These are phyloP conservation scores for Tenthredo distinguenda DNA, from an alignment of 2,888 invertebrate genomes.

Conservation along the genomic window DNA sequence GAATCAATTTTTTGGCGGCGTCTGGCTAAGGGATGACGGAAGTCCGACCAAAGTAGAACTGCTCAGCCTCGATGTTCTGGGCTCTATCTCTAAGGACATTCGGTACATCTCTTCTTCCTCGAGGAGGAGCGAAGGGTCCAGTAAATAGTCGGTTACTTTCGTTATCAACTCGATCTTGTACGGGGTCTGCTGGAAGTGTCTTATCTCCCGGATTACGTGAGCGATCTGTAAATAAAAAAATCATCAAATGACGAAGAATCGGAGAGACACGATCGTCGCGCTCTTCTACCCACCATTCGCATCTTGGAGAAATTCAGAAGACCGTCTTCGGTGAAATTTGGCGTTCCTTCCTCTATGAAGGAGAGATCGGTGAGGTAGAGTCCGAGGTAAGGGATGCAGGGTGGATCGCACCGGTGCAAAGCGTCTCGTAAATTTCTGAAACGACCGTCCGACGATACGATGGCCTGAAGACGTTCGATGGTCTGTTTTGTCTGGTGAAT, in stretches of 20 bases:
- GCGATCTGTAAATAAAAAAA: slow-evolving; percentile 85
- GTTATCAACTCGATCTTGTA: slow-evolving; percentile 93
- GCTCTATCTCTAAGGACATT: slow-evolving; percentile 91
- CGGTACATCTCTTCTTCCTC: slow-evolving; percentile 91
- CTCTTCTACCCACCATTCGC: slow-evolving; percentile 87
- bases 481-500: slow-evolving; percentile 88
- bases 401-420: slow-evolving; percentile 93
- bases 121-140: slow-evolving; percentile 88
- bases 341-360: slow-evolving; percentile 95
- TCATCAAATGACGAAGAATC: not conserved
- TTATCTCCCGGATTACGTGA: slow-evolving; percentile 94
- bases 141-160: slow-evolving; percentile 89
- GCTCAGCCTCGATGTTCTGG: slow-evolving; percentile 84
- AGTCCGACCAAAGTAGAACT: slow-evolving; percentile 74
- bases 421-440: slow-evolving; percentile 93
- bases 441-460: slow-evolving; percentile 93
- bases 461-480: slow-evolving; percentile 90
- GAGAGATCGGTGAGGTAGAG: slow-evolving; percentile 95
- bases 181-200: slow-evolving; percentile 94
- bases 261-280: not conserved
- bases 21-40: slow-evolving; percentile 65
- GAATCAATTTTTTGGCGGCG: slow-evolving; percentile 55
- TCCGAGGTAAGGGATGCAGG: slow-evolving; percentile 92
- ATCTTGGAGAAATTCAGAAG: slow-evolving; percentile 96
- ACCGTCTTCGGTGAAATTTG: slow-evolving; percentile 93